Base-by-base conservation (phyloP, 2,113 vertebrate species). In the Cyanoramphus novaezelandiae region DNA sequence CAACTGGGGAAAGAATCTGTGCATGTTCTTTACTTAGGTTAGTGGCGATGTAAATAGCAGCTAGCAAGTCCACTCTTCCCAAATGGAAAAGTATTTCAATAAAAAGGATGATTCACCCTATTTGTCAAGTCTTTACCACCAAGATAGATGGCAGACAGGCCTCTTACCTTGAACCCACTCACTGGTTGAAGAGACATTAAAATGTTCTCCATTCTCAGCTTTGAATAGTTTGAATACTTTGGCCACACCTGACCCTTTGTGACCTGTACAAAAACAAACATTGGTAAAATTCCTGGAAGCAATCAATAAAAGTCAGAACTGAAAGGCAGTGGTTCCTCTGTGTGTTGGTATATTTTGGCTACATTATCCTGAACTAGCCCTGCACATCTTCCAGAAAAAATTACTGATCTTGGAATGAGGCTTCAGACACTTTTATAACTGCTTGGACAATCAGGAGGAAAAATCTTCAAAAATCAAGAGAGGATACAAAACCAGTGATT, bases 111-210 rank as follows among this genome's bases (percentile, higher is more conserved):
- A 57, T 82, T 72, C 46, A 50, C 5, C 5, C 27, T 41, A 4
- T 88, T 72, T 92, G 23, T 31, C 64, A 75, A 4, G 77, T 80
- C 33, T 44, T 79, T 79, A 3, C 47, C 53, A 23, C 27, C 0
- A 0, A 86, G 37, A 37, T 86, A 75, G 74, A 46, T 1, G 55
- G 6, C 59, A 53, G 43, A 52, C 39, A 84, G 46, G 33, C 2
- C 16, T 65, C 90, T 98, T 97, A 99, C 99, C 99, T 99, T 99
- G 99, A 41, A 99, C 98, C 99, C 99, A 99, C 92, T 99, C 99
- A 11, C 99, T 99, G 64, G 97, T 97, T 1, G 98, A 97, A 68
- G 98, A 99, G 43, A 99, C 88, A 0, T 98, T 99, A 84, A 99
- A 99, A 74, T 96, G 81, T 80, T 99, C 99, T 17, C 99, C 99